Base-by-base conservation (phyloP, 37 sponge, comb jelly and placozoan genomes). In the Trichoplax adhaerens region DNA sequence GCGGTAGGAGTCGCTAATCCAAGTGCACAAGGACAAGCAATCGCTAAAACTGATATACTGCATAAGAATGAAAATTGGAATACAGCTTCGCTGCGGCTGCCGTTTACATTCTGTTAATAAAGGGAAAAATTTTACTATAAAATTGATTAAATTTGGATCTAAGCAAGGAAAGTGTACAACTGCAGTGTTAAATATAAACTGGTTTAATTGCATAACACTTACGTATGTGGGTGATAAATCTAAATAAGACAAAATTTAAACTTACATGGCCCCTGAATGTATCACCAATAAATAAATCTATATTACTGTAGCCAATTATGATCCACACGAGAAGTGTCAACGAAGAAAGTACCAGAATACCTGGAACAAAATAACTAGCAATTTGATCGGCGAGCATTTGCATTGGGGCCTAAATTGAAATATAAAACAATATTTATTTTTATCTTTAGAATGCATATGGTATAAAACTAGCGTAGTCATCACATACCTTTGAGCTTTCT, bases 1-100 rank as follows among this genome's bases (percentile, higher is more conserved):
- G 99, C 99, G 78, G 99, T 97, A 80, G 99, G 99, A 55, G 99
- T 97, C 79, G 99, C 99, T 64, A 97, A 70, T 8, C 99, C 99
- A 60, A 97, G 81, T 10, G 99, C 94, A 83, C 99, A 97, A 50
- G 99, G 99, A 68, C 99, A 97, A 1, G 99, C 93, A 49, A 97
- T 86, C 60, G 84, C 81, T 68, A 97, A 83, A 54, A 97, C 93
- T 1, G 93, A 75, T 53, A 97, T 89, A 62, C 90, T 90, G 29
- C 82, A 78, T 8, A 77, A 68, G 69, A 94, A 86, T 52, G 91
- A 81, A 63, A 72, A 58, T 47, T 82, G 29, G 29, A 29, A 29
- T 29, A 29, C 29, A 29, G 29, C 29, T 29, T 29, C 29, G 29
- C 29, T 29, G 29, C 29, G 29, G 29, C 29, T 29, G 29, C 29